Conservation (phyloP, 2,888 invertebrate genomes). For the Mycalesis mineus region DNA sequence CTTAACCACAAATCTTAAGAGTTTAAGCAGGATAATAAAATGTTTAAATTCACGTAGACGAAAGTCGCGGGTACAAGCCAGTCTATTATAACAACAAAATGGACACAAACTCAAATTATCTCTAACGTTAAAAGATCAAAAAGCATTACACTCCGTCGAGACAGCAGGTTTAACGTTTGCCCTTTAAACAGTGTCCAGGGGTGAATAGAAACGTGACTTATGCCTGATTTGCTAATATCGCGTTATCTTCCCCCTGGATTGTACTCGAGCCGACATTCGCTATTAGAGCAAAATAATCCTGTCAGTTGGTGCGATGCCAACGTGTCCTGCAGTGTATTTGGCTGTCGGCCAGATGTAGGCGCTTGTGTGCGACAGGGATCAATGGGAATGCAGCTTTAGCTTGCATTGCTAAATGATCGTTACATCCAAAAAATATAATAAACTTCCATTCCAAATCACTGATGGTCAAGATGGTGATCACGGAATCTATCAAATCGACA, state of each 20-base stretch:
- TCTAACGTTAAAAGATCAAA: too few relatives aligned
- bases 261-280: conserved; percentile 23
- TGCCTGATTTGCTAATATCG: conserved; percentile 9
- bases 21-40: too few relatives aligned
- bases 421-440: too few relatives aligned
- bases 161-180: background rate
- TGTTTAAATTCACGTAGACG: too few relatives aligned
- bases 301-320: conserved; percentile 50
- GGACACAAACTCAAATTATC: too few relatives aligned
- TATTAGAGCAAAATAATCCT: conserved; percentile 36
- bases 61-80: too few relatives aligned
- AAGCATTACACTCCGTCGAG: background rate
- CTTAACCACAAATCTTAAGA: too few relatives aligned
- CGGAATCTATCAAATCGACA: too few relatives aligned
- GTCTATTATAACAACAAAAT: too few relatives aligned
- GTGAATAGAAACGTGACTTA: conserved; percentile 4
- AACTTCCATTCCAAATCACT: too few relatives aligned
- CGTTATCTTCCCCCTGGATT: conserved; percentile 11
- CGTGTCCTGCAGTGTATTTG: conserved; percentile 51
- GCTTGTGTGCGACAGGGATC: conserved; percentile 30
- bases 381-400: conserved; percentile 21
- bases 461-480: too few relatives aligned
- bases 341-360: conserved; percentile 57
- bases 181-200: conserved; percentile 6
- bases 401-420: conserved; percentile 8